Conservation (phyloP, 1,140 invertebrate genomes). For the Drosophila tristis region DNA sequence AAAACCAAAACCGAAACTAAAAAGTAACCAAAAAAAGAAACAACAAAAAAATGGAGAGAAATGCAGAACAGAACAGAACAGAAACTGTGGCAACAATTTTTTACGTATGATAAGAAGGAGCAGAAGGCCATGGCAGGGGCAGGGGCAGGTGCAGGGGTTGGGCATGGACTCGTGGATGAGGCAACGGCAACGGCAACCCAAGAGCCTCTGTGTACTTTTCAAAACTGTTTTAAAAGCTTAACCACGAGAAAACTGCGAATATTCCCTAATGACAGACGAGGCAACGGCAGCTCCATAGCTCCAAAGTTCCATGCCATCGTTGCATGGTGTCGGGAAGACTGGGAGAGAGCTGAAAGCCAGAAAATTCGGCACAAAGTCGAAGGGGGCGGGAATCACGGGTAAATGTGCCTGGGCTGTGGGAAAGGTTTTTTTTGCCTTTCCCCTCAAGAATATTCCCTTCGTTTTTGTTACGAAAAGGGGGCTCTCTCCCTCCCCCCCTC, state of each 20-base stretch:
- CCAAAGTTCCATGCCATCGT: too few species aligned
- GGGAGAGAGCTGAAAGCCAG: slow-evolving; percentile 10
- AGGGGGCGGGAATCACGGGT: not conserved
- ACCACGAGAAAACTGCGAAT: slow-evolving; percentile 76
- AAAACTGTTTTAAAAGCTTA: slow-evolving; percentile 81
- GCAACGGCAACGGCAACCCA: slow-evolving; percentile 6
- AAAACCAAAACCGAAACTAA: slow-evolving; percentile 51
- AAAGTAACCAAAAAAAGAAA: slow-evolving; percentile 41
- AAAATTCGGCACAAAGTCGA: slow-evolving; percentile 46
- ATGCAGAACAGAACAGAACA: not conserved
- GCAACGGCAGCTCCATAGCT: not conserved
- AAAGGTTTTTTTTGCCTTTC: slow-evolving; percentile 14
- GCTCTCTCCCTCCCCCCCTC: not conserved
- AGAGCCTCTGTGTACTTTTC: slow-evolving; percentile 61
- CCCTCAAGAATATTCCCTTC: not conserved
- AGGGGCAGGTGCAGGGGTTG: not conserved
- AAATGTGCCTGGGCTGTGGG: slow-evolving; percentile 4
- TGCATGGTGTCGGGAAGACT: not conserved
- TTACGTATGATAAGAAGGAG: slow-evolving; percentile 26
- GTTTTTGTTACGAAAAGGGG: not conserved
- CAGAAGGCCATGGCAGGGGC: not conserved
- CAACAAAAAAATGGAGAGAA: slow-evolving; percentile 15
- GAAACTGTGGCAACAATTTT: slow-evolving; percentile 41
- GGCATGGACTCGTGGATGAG: not conserved
- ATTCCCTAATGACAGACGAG: slow-evolving; percentile 73